Conservation (phyloP, 1,140 invertebrate genomes). For the Asbolus verrucosus region DNA sequence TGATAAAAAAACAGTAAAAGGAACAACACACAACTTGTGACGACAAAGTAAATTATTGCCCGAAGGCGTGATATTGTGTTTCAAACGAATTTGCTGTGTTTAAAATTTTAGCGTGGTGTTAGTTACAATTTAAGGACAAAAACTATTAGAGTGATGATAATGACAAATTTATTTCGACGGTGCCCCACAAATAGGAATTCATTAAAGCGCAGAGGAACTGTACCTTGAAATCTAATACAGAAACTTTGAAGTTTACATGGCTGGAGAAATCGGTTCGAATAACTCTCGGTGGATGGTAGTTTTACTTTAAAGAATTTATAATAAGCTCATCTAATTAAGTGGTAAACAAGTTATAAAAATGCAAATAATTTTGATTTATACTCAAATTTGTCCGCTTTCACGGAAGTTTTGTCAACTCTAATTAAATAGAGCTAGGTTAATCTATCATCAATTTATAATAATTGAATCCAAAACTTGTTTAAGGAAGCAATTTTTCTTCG, state of each 20-base stretch:
- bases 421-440: no score
- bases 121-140: conserved; percentile 2
- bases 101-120: conserved; percentile 1
- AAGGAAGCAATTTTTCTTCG: no score
- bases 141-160: neutral
- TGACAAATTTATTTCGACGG: conserved; percentile 1
- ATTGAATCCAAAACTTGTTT: no score
- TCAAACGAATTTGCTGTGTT: neutral
- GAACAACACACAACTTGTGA: no score
- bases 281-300: neutral
- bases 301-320: no score
- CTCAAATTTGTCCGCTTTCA: no score
- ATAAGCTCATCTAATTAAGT: no score
- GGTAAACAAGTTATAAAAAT: no score
- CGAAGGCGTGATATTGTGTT: neutral
- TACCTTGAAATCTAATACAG: neutral
- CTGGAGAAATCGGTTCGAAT: neutral
- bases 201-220: neutral
- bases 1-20: no score
- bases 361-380: no score
- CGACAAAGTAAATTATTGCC: neutral
- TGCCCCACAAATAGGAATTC: neutral
- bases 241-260: neutral
- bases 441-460: no score
- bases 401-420: no score